These are phyloP conservation scores for Leptinotarsa juncta DNA, from an alignment of 2,888 invertebrate genomes.

Conservation along the genomic window DNA sequence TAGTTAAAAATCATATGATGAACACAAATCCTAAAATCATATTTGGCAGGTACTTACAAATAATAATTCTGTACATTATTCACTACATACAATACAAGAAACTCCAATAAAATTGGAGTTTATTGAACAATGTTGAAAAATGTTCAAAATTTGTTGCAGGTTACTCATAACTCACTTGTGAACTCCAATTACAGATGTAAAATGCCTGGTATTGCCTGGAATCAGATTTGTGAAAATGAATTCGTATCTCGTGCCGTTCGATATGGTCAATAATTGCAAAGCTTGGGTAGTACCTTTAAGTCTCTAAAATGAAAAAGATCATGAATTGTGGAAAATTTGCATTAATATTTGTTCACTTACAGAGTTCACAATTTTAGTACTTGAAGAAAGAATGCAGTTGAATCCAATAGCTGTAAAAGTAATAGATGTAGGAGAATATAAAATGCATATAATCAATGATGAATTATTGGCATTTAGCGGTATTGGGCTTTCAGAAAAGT, in stretches of 20 bases:
- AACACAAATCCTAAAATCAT: too few relatives aligned
- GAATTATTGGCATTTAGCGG: too few relatives aligned
- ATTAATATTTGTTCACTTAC: conserved; percentile 66
- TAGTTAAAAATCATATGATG: too few relatives aligned
- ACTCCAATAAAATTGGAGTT: too few relatives aligned
- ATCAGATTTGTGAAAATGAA: conserved; percentile 96
- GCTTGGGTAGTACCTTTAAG: conserved; percentile 89
- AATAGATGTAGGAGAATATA: not conserved
- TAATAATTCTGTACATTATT: too few relatives aligned
- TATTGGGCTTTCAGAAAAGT: too few relatives aligned
- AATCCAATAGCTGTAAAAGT: conserved; percentile 85
- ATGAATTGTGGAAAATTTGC: not conserved
- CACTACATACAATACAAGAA: too few relatives aligned
- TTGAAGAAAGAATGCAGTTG: conserved; percentile 83
- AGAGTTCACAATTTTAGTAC: conserved; percentile 87
- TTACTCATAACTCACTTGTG: conserved; percentile 76
- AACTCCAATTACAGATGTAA: conserved; percentile 92
- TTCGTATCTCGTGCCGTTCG: conserved; percentile 87
- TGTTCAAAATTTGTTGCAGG: too few relatives aligned
- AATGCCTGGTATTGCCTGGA: conserved; percentile 85
- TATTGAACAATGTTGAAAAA: too few relatives aligned
- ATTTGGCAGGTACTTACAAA: too few relatives aligned
- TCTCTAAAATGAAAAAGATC: conserved; percentile 69
- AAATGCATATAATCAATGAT: too few relatives aligned
- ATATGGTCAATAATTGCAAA: conserved; percentile 86